phyloP scores from a whole-genome alignment of 2,797 vertebrate genomes.

The Cyprinodon diabolis region DNA sequence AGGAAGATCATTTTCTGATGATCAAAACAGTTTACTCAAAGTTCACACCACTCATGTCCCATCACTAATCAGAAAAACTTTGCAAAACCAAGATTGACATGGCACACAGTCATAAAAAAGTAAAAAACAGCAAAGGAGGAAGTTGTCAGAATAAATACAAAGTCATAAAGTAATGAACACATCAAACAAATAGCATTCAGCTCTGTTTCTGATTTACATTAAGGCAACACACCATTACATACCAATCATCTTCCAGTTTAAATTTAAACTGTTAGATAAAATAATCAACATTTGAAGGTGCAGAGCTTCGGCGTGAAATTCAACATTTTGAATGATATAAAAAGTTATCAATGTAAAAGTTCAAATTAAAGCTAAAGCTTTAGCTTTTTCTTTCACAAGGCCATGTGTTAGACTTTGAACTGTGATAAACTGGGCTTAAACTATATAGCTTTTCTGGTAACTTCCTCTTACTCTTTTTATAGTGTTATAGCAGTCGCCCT shows the following conservation, averaged over 20 bases:
- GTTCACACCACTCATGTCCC: neutral
- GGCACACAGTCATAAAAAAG: neutral
- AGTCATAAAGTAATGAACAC: neutral
- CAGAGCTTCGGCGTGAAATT: neutral
- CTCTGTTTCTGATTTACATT: neutral
- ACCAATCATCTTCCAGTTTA: too few relatives aligned
- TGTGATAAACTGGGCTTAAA: neutral
- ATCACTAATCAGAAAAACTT: neutral
- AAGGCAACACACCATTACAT: neutral
- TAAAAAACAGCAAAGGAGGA: neutral
- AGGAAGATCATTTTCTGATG: neutral
- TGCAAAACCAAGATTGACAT: neutral
- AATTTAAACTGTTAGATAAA: neutral
- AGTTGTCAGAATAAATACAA: neutral
- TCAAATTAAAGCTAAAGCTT: neutral
- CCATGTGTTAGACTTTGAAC: neutral
- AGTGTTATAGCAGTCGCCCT: too few relatives aligned
- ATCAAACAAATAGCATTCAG: neutral
- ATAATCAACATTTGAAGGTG: neutral
- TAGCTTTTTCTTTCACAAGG: neutral
- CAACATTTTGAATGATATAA: neutral
- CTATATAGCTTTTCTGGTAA: neutral
- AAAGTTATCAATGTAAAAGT: neutral
- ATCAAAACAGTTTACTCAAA: neutral
- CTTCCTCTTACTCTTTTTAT: constrained; percentile 4